Evolutionary conservation across 2,888 invertebrate species (phyloP).

Genomic region (Heterodera filipjevi): DNA sequence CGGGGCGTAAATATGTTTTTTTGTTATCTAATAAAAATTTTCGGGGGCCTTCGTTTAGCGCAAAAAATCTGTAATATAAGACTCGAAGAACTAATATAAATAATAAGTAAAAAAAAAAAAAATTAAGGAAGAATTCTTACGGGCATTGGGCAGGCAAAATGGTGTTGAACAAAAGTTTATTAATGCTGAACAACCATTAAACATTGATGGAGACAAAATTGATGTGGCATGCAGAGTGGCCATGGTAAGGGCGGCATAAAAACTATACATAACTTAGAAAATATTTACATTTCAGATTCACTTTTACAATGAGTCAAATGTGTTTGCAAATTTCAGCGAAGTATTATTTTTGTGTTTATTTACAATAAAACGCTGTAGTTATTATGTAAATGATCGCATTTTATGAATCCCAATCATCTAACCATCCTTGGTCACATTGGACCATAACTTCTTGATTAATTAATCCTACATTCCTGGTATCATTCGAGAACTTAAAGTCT

Average conservation of each 20-base stretch:
- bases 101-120: background rate
- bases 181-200: conserved; percentile 53
- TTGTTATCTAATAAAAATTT: no score
- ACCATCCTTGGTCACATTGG: no score
- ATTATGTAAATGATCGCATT: no score
- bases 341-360: conserved; percentile 72
- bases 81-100: no score
- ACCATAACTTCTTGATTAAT: no score
- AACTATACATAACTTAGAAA: background rate
- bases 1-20: no score
- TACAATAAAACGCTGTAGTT: no score
- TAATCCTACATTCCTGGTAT: no score
- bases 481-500: no score
- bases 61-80: no score
- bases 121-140: conserved; percentile 52
- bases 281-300: conserved; percentile 73
- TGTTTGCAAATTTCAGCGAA: conserved; percentile 94
- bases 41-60: no score
- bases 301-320: conserved; percentile 96
- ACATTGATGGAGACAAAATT: conserved; percentile 86
- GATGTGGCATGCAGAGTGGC: conserved; percentile 97
- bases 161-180: conserved; percentile 17
- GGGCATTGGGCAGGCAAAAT: conserved; percentile 75
- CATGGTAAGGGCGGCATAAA: conserved; percentile 76
- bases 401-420: no score